A percentile compares a stretch with the other conserved stretches of the same genome.
Conservation (phyloP, 2,113 vertebrate species). For the Sigmodon hispidus region DNA sequence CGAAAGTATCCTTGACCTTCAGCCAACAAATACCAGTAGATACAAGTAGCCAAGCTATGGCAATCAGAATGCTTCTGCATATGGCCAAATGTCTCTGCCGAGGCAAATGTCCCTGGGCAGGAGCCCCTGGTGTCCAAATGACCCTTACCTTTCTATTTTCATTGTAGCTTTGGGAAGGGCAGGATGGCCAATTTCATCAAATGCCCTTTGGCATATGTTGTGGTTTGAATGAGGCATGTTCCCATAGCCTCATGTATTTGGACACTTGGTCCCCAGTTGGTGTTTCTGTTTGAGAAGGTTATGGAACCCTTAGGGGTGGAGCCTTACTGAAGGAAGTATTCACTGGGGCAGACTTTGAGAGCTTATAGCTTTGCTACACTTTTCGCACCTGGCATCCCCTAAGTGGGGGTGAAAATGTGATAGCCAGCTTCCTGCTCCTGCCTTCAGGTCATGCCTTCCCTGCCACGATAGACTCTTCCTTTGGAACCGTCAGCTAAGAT, state of each 20-base stretch:
- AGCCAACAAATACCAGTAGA: not conserved
- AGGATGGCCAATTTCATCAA: not conserved
- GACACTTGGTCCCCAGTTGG: not conserved
- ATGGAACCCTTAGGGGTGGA: not conserved
- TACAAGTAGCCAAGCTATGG: not conserved
- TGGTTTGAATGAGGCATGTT: not conserved
- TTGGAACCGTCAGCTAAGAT: not conserved
- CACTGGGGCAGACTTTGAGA: not conserved
- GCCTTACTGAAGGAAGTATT: not conserved
- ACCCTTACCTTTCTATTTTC: not conserved
- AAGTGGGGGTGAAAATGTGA: not conserved
- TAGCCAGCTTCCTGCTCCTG: not conserved
- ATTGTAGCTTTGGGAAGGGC: not conserved
- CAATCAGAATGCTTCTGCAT: not conserved
- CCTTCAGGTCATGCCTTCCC: not conserved
- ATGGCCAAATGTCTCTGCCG: not conserved
- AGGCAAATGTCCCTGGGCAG: not conserved
- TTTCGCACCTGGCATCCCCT: not conserved
- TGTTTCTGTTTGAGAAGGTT: not conserved
- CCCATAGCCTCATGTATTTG: not conserved
- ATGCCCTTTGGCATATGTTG: not conserved
- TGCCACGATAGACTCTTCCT: not conserved
- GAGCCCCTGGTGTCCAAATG: not conserved
- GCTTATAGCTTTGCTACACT: not conserved
- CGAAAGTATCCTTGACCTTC: not conserved